These are phyloP conservation scores for Drosophila trapezifrons DNA, from an alignment of 1,140 invertebrate genomes.

Conservation along the genomic window DNA sequence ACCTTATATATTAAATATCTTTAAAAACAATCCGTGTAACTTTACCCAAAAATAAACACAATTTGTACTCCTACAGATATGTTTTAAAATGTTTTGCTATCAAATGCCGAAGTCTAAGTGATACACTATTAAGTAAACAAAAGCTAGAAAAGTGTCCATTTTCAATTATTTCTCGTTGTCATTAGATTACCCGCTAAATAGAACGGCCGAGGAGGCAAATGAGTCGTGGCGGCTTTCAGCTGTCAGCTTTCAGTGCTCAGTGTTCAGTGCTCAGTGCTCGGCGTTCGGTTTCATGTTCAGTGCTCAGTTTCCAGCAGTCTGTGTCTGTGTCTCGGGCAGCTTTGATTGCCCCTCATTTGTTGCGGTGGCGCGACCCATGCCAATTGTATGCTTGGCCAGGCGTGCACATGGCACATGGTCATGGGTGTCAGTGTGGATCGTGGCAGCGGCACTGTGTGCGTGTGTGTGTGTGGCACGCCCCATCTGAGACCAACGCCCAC, in stretches of 20 bases:
- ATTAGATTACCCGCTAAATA: constrained; percentile 27
- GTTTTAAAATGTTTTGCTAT: too few relatives aligned
- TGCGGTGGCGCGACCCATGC: constrained; percentile 61
- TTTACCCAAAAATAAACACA: too few relatives aligned
- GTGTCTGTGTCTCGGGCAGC: constrained; percentile 27
- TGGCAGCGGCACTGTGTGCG: neutral
- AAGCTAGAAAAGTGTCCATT: neutral
- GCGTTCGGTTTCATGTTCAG: constrained; percentile 21
- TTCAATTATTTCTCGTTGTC: constrained; percentile 8
- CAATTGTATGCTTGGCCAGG: constrained; percentile 57
- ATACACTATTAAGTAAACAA: neutral
- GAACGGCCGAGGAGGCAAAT: constrained; percentile 3
- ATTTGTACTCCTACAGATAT: too few relatives aligned
- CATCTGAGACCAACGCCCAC: constrained; percentile 2
- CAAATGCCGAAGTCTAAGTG: neutral
- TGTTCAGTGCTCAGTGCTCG: constrained; percentile 5
- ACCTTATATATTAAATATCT: too few relatives aligned
- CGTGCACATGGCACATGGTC: constrained; percentile 65
- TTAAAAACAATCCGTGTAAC: too few relatives aligned
- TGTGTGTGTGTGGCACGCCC: constrained; percentile 1
- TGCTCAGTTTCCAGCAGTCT: constrained; percentile 9
- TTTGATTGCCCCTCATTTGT: constrained; percentile 67
- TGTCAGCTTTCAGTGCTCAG: constrained; percentile 12
- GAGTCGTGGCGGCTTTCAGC: constrained; percentile 26
- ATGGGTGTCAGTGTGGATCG: neutral